These are phyloP conservation scores for Chymomyza procnemis DNA, from an alignment of 2,888 invertebrate species.

Conservation along the genomic window DNA sequence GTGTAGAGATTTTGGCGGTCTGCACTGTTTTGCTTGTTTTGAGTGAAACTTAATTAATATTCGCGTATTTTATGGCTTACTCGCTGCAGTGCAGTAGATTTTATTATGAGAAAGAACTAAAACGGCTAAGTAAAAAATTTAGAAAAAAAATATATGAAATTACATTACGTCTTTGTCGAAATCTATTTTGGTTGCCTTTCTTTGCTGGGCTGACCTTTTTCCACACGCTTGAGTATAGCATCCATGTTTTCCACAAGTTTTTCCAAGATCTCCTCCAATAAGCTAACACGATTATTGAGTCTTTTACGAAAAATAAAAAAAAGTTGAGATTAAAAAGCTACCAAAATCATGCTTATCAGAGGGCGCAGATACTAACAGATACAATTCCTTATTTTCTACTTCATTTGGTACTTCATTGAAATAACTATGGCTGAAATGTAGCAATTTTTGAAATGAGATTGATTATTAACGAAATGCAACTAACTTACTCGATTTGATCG, in stretches of 20 bases:
- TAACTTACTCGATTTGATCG: not conserved
- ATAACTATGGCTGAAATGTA: conserved; percentile 28
- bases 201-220: conserved; percentile 18
- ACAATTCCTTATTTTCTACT: conserved; percentile 41
- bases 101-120: not conserved
- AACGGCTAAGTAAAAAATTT: not conserved
- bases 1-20: conserved; percentile 33
- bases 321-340: too few relatives aligned
- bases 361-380: conserved; percentile 50
- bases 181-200: not conserved
- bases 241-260: conserved; percentile 69
- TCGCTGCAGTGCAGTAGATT: not conserved
- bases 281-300: conserved; percentile 58
- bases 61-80: conserved; percentile 40
- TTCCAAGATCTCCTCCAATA: conserved; percentile 67
- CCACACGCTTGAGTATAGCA: conserved; percentile 58
- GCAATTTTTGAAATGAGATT: not conserved
- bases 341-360: too few relatives aligned
- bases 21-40: conserved; percentile 25
- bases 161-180: not conserved
- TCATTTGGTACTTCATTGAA: conserved; percentile 46
- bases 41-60: conserved; percentile 55
- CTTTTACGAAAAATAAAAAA: too few relatives aligned
- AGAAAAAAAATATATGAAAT: not conserved
- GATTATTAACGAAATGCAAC: not conserved